phyloP scores from a whole-genome alignment of 2,797 vertebrate genomes.

The Leucoraja ocellata region DNA sequence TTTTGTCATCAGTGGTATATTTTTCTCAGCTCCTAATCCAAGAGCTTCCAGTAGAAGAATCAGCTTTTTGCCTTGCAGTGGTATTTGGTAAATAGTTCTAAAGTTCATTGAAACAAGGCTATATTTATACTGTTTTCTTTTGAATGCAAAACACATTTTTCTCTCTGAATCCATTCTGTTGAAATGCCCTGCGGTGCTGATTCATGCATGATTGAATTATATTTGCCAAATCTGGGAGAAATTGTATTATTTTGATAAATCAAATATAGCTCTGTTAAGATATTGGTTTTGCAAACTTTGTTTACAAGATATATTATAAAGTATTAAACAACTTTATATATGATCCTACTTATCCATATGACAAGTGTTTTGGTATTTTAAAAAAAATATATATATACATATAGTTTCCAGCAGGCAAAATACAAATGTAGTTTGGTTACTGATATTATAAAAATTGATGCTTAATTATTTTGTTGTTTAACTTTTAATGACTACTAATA shows the following conservation, averaged over 20 bases:
- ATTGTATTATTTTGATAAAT: background rate
- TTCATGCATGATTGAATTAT: background rate
- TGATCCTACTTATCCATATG: background rate
- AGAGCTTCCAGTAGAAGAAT: background rate
- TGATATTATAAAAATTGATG: background rate
- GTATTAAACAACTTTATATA: background rate
- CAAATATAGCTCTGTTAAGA: background rate
- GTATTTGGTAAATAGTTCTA: background rate
- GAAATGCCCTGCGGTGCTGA: background rate
- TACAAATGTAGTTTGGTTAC: background rate
- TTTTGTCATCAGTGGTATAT: background rate
- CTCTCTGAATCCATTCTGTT: background rate
- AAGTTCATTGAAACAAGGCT: background rate
- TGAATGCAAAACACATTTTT: background rate
- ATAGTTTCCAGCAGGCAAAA: background rate
- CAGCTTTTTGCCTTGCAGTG: background rate
- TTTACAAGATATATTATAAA: background rate
- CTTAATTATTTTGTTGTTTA: background rate
- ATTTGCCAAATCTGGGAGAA: background rate
- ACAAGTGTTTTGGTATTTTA: background rate
- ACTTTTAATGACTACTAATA: background rate
- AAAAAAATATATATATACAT: background rate
- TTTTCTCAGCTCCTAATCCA: background rate
- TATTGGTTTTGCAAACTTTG: background rate
- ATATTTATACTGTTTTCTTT: background rate